Evolutionary conservation across 2,113 vertebrate genomes (phyloP).

Genomic region (Pandion haliaetus): DNA sequence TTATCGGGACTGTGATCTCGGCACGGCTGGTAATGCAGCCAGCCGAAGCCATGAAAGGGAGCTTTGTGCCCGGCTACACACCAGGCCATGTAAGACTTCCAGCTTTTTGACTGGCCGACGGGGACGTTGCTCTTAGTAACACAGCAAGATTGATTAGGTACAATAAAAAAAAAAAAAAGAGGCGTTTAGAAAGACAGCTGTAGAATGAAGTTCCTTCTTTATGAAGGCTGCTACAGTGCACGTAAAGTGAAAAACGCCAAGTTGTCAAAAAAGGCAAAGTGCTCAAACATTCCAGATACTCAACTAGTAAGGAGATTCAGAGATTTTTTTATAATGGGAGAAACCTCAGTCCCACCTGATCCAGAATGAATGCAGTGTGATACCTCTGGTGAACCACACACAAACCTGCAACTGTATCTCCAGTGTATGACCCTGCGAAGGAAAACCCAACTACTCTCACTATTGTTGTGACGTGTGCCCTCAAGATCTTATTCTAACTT

Average conservation of each 20-base stretch:
- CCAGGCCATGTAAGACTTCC: not conserved
- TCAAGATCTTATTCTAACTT: not conserved
- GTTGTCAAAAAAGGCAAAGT: not conserved
- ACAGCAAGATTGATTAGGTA: conserved; percentile 21
- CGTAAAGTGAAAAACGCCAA: not conserved
- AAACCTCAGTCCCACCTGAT: not conserved
- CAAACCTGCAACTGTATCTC: not conserved
- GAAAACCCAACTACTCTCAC: not conserved
- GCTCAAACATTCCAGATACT: not conserved
- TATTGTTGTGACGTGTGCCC: not conserved
- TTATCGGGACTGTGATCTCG: conserved; percentile 29
- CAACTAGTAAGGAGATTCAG: not conserved
- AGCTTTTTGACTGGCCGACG: not conserved
- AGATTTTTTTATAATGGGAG: not conserved
- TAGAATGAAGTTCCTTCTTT: not conserved
- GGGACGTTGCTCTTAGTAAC: conserved; percentile 33
- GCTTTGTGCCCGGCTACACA: conserved; percentile 31
- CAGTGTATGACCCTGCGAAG: not conserved
- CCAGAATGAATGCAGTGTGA: not conserved
- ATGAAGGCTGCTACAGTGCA: not conserved
- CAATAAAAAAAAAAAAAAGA: not conserved
- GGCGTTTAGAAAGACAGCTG: not conserved
- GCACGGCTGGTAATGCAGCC: not conserved
- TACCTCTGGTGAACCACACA: not conserved
- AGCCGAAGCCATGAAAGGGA: conserved; percentile 28